These are phyloP conservation scores for Drosophila kikkawai DNA, from an alignment of 1,140 invertebrate genomes.

Conservation along the genomic window DNA sequence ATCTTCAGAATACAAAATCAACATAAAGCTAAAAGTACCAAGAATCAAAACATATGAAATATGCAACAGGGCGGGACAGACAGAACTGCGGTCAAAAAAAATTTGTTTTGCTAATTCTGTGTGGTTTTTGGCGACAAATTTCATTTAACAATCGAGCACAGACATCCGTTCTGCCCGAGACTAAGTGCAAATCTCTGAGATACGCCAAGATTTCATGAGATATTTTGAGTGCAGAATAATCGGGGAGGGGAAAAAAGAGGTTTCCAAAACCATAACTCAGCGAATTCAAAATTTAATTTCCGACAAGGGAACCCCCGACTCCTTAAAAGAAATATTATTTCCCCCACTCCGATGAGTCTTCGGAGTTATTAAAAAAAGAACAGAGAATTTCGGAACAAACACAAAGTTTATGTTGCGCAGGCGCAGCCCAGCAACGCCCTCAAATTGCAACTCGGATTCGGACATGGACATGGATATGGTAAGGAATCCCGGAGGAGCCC, in stretches of 20 bases:
- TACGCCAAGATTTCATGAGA: constrained; percentile 17
- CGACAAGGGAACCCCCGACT: constrained; percentile 52
- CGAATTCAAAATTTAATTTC: constrained; percentile 65
- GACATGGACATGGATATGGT: constrained; percentile 4
- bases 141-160: constrained; percentile 65
- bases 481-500: constrained; percentile 7
- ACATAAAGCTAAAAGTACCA: constrained; percentile 43
- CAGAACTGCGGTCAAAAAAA: constrained; percentile 25
- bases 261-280: constrained; percentile 61
- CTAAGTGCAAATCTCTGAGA: constrained; percentile 41
- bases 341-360: background rate
- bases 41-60: constrained; percentile 68
- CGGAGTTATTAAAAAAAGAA: constrained; percentile 70
- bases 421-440: constrained; percentile 77
- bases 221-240: background rate
- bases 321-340: constrained; percentile 11
- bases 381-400: constrained; percentile 41
- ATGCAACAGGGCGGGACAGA: constrained; percentile 63
- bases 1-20: constrained; percentile 38
- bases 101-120: constrained; percentile 74
- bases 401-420: constrained; percentile 81
- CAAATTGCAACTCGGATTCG: constrained; percentile 33
- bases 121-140: constrained; percentile 73
- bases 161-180: constrained; percentile 60
- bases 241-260: background rate